Base-by-base conservation (phyloP, 1,140 invertebrate genomes). In the Nasonia giraulti region DNA sequence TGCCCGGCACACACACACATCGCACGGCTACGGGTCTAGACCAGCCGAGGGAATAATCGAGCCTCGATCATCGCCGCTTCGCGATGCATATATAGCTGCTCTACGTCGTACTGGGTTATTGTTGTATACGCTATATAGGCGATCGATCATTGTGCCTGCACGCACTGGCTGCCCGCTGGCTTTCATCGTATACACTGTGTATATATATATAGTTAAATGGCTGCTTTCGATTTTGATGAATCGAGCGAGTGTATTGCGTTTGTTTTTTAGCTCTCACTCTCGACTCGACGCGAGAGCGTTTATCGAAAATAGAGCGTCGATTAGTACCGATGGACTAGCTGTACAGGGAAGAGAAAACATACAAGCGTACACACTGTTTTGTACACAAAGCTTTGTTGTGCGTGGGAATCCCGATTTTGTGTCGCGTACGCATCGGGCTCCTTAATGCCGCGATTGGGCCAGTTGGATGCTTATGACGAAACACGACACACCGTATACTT, bases 111-210 rank as follows among this genome's bases (percentile, higher is more conserved):
- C 5, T 17, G 31, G 71, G 14, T 74, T 10, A 11, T 23, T 12
- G 40, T 75, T 7, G 23, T 14, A 62, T 11, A 6, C 20, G 62
- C 50, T 68, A 31, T 75, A 71, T 33, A 11, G 27, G 87, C 87
- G 85, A 87, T 86, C 90, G 89, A 91, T 91, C 90, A 90, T 91
- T 89, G 87, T 88, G 89, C 89, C 88, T 89, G 89, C 90, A 73
- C 33, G 14, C 74, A 76, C 74, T n/a, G 27, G 27, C 40, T 40
- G 40, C 74, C 73, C 6, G 3, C 20, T 47, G 40, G 55, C 20
- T 62, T 62, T 62, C 55, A 62, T 62, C 20, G 55, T n/a, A 27
- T 27, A 27, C 27, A 50, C 47, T 50, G 4, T 17, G 2, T 62
- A 62, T 20, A 55, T 50, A 50, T 62, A 62, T 55, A 55, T 50